These are phyloP conservation scores for Pelecanoides urinatrix DNA, from an alignment of 2,113 vertebrate species.

Conservation along the genomic window DNA sequence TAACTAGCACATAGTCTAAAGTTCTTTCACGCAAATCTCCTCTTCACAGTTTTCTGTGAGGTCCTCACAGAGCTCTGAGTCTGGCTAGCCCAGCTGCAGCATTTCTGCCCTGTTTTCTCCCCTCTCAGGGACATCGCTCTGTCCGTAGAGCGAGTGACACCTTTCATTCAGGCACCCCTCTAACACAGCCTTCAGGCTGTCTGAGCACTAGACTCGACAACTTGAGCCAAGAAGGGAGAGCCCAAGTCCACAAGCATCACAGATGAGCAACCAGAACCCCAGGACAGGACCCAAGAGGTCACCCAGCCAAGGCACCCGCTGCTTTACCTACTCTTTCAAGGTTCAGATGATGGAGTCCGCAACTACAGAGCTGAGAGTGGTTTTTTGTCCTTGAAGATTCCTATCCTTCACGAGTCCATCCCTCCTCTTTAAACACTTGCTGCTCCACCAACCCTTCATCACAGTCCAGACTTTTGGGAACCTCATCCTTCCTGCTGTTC, in stretches of 20 bases:
- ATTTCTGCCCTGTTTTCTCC: neutral
- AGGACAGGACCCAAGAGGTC: neutral
- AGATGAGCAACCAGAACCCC: accelerated
- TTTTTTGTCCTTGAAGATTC: neutral
- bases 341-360: neutral
- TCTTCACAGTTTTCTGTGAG: neutral
- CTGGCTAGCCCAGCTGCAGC: neutral
- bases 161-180: neutral
- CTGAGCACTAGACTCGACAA: neutral
- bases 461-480: neutral
- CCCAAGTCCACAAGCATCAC: neutral
- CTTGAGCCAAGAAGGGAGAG: neutral
- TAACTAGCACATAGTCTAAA: neutral
- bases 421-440: neutral
- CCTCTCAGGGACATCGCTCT: neutral
- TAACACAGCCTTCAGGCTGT: neutral
- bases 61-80: neutral
- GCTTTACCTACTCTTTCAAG: neutral
- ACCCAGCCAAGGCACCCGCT: neutral
- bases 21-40: neutral
- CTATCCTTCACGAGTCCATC: neutral
- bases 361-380: neutral
- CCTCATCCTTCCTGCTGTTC: neutral
- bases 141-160: neutral
- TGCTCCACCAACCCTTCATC: neutral